phyloP scores from a whole-genome alignment of 2,113 vertebrate species.

The Sarotherodon lohbergeri region DNA sequence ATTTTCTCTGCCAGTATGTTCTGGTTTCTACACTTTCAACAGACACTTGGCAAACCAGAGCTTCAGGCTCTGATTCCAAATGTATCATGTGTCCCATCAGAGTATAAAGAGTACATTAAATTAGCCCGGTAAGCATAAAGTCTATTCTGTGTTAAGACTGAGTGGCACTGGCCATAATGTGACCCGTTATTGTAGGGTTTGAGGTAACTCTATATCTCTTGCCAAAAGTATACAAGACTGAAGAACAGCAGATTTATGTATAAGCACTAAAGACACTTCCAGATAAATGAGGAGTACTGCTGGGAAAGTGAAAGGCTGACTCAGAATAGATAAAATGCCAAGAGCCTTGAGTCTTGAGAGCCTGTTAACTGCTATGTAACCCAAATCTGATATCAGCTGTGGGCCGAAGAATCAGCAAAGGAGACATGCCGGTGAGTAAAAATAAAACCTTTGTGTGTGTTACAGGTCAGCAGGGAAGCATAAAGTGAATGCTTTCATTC shows the following conservation, averaged over 20 bases:
- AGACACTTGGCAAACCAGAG: constrained; percentile 14
- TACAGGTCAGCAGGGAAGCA: constrained; percentile 5
- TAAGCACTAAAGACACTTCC: constrained; percentile 6
- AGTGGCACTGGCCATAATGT: constrained; percentile 7
- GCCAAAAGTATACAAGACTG: not conserved
- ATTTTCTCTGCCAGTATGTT: not conserved
- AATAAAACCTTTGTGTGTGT: constrained; percentile 17
- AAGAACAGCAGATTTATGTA: constrained; percentile 29
- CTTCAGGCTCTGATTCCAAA: constrained; percentile 31
- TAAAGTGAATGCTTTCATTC: not conserved
- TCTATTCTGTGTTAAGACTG: not conserved
- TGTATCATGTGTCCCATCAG: constrained; percentile 11
- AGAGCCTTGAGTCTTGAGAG: not conserved
- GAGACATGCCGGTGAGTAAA: constrained; percentile 17
- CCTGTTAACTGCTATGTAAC: constrained; percentile 14
- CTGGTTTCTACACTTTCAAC: constrained; percentile 16
- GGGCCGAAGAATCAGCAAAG: constrained; percentile 5
- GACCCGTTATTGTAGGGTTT: constrained; percentile 3
- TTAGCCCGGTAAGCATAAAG: not conserved
- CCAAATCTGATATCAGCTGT: constrained; percentile 38
- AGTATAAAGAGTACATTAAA: constrained; percentile 6
- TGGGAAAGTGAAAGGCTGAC: constrained; percentile 26
- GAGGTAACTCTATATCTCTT: not conserved
- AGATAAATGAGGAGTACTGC: constrained; percentile 33
- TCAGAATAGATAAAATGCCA: constrained; percentile 25